These are phyloP conservation scores for Rattus rattus DNA, from an alignment of 2,113 vertebrate genomes.

Conservation along the genomic window DNA sequence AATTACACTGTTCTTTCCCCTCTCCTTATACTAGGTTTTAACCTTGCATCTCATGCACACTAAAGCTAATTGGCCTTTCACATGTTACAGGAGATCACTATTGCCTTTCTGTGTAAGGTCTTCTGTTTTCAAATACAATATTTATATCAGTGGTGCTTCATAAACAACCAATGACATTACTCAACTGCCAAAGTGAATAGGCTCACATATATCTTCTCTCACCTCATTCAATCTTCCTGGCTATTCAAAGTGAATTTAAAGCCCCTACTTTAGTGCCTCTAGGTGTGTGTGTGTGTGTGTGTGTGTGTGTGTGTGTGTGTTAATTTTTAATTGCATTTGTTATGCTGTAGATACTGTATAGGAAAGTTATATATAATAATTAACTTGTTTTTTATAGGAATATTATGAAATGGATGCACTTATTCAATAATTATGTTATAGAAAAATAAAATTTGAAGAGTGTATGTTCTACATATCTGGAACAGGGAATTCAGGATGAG, in stretches of 20 bases:
- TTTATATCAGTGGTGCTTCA: not conserved
- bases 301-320: not conserved
- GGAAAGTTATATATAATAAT: not conserved
- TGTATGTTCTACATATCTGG: rapidly evolving
- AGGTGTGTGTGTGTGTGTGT: not conserved
- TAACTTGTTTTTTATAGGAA: not conserved
- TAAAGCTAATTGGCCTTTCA: not conserved
- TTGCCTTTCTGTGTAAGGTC: not conserved
- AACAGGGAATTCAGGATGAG: not conserved
- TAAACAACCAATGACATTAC: not conserved
- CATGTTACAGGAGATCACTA: not conserved
- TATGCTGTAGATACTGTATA: not conserved
- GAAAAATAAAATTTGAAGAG: not conserved
- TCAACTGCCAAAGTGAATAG: not conserved
- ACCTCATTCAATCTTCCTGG: not conserved
- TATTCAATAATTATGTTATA: not conserved
- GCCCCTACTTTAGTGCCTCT: not conserved
- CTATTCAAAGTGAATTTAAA: not conserved
- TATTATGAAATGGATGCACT: not conserved
- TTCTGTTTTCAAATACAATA: not conserved
- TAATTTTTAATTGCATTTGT: not conserved
- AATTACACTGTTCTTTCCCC: not conserved
- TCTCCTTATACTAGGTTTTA: not conserved
- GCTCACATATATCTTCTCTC: not conserved
- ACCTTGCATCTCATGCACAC: not conserved